A percentile compares a stretch with the other conserved stretches of the same genome.
Evolutionary conservation across 2,888 invertebrate genomes (phyloP).

Genomic region (Lomographa bimaculata): DNA sequence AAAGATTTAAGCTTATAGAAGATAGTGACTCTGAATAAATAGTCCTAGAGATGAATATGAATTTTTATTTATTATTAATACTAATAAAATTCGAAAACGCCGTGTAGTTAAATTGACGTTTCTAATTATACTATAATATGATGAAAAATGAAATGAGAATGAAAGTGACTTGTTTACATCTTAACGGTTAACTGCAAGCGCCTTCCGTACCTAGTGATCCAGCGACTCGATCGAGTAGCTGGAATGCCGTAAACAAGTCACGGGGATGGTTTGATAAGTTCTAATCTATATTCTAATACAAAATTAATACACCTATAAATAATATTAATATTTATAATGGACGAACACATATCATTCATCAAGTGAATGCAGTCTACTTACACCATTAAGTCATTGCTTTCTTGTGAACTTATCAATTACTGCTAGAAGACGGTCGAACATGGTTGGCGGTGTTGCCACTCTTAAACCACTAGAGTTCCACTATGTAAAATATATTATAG

Average conservation of each 20-base stretch:
- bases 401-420: constrained; percentile 53
- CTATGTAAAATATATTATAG: too few species aligned
- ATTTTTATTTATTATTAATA: constrained; percentile 47
- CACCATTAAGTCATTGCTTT: constrained; percentile 74
- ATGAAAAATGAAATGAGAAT: constrained; percentile 15
- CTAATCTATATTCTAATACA: constrained; percentile 26
- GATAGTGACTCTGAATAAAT: constrained; percentile 50
- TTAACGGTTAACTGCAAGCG: constrained; percentile 9
- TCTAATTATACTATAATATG: constrained; percentile 16
- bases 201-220: constrained; percentile 14
- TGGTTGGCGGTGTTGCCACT: too few species aligned
- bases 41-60: constrained; percentile 41
- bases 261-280: constrained; percentile 10
- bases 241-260: constrained; percentile 23
- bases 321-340: constrained; percentile 72
- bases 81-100: constrained; percentile 35
- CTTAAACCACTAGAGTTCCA: too few species aligned
- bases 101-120: constrained; percentile 27
- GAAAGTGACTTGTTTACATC: constrained; percentile 11
- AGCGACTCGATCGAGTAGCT: constrained; percentile 13
- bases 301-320: constrained; percentile 70
- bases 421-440: too few species aligned
- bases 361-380: constrained; percentile 80
- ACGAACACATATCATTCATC: constrained; percentile 83
- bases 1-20: constrained; percentile 54